Base-by-base conservation (phyloP, 2,888 invertebrate genomes). In the Chrysolina oricalcia region DNA sequence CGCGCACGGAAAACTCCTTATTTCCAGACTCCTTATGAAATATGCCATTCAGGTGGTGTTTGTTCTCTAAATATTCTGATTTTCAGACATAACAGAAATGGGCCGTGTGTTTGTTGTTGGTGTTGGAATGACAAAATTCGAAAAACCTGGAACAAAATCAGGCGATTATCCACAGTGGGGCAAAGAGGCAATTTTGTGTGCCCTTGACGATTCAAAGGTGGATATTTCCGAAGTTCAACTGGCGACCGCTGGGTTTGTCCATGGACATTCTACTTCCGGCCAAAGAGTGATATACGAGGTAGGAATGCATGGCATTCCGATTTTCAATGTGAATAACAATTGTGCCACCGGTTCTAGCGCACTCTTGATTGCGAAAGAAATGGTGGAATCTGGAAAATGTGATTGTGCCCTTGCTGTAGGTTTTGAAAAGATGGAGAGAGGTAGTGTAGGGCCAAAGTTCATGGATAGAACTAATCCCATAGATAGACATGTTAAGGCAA, bases 321-420 rank as follows among this genome's bases (percentile, higher is more conserved):
- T 99, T 81, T 97, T 95, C 90, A 99, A 99, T 89, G 98, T 99
- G 15, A 99, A 99, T 90, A 99, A 99, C 88, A 98, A 98, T 87
- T 99, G 99, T 87, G 95, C 99, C 0, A 98, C 98, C 1, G 99
- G 99, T 40, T 96, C 98, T 0, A 96, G 95, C 71, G 99, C 99
- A 0, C 89, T 99, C 4, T 92, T 94, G 86, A 90, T 99, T 85
- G 97, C 94, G 0, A 97, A 97, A 87, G 97, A 98, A 88, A 92
- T 98, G 21, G 90, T 99, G n/a, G 95, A 97, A 89, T 93, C 95
- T 77, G 98, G 97, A 13, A 91, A 93, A 83, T 93, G 94, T 17
- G 95, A 98, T 83, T 96, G 98, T 86, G 94, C 96, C 0, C 89
- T 99, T 73, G 98, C 98, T 1, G 89, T 98, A 41, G 99, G 99